phyloP scores from a whole-genome alignment of 2,888 invertebrate genomes.

The Andrena dorsata region DNA sequence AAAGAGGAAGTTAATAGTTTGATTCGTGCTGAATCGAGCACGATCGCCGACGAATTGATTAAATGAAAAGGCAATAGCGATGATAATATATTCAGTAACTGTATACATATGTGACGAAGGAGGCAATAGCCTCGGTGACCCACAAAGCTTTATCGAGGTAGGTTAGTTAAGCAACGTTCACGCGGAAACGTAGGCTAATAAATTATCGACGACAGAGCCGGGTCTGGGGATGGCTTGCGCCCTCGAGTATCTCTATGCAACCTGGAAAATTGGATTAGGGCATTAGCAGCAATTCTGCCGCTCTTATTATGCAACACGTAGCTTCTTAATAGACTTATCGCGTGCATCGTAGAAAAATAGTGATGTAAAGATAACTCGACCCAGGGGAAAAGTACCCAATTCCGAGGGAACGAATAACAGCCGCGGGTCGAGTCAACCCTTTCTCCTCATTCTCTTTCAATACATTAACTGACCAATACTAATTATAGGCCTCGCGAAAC shows the following conservation, averaged over 20 bases:
- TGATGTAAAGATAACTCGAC: neutral
- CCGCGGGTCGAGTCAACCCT: neutral
- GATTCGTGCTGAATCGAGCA: neutral
- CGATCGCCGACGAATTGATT: neutral
- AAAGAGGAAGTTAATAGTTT: too few relatives aligned
- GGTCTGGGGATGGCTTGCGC: constrained; percentile 50
- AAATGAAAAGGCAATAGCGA: neutral
- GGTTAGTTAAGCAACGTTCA: constrained; percentile 39
- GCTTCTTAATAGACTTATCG: constrained; percentile 63
- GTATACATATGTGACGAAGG: constrained; percentile 5
- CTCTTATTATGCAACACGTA: constrained; percentile 71
- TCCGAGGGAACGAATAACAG: constrained; percentile 20
- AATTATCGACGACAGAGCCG: constrained; percentile 59
- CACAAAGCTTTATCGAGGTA: constrained; percentile 34
- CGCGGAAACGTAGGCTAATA: constrained; percentile 51
- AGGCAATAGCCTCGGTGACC: constrained; percentile 16
- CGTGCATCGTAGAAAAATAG: constrained; percentile 19
- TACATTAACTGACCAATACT: constrained; percentile 28
- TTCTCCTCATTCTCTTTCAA: neutral
- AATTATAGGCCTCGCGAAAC: constrained; percentile 37
- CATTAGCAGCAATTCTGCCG: constrained; percentile 65
- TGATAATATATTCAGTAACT: neutral
- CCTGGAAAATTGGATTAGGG: constrained; percentile 76
- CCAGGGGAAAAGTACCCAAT: constrained; percentile 7
- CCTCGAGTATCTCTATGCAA: constrained; percentile 66